Conservation (phyloP, 2,797 vertebrate genomes). For the Threskiornis aethiopicus region DNA sequence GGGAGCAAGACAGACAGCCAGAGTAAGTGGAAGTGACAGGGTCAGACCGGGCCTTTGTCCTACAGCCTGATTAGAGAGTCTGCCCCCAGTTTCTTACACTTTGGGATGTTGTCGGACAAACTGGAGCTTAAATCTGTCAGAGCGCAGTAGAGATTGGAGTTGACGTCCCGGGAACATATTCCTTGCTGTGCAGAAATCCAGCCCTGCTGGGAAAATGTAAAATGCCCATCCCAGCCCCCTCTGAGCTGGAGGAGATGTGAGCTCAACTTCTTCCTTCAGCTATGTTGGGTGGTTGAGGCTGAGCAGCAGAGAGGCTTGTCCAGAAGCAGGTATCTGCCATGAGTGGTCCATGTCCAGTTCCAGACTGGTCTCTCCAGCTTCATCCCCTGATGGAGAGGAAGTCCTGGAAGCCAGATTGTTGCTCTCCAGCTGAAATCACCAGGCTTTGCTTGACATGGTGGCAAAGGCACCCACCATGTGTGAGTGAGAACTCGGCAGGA, state of each 20-base stretch:
- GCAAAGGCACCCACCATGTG: neutral
- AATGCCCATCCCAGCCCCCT: slow-evolving; percentile 37
- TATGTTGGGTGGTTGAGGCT: neutral
- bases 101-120: slow-evolving; percentile 94
- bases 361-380: neutral
- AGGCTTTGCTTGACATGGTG: neutral
- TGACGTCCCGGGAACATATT: slow-evolving; percentile 78
- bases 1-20: slow-evolving; percentile 84
- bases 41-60: slow-evolving; percentile 95
- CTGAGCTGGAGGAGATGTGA: slow-evolving; percentile 20
- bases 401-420: neutral
- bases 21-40: slow-evolving; percentile 96
- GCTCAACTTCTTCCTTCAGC: neutral
- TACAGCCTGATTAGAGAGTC: slow-evolving; percentile 93
- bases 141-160: slow-evolving; percentile 76
- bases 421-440: neutral
- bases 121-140: slow-evolving; percentile 89
- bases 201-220: slow-evolving; percentile 71
- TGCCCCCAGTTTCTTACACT: slow-evolving; percentile 92
- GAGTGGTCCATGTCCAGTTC: neutral
- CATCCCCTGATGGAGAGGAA: neutral
- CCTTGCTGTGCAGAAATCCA: slow-evolving; percentile 76
- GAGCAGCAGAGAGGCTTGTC: neutral
- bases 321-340: neutral
- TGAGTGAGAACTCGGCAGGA: neutral